Conservation (phyloP, 2,888 invertebrate genomes). For the Drosophila emarginata region DNA sequence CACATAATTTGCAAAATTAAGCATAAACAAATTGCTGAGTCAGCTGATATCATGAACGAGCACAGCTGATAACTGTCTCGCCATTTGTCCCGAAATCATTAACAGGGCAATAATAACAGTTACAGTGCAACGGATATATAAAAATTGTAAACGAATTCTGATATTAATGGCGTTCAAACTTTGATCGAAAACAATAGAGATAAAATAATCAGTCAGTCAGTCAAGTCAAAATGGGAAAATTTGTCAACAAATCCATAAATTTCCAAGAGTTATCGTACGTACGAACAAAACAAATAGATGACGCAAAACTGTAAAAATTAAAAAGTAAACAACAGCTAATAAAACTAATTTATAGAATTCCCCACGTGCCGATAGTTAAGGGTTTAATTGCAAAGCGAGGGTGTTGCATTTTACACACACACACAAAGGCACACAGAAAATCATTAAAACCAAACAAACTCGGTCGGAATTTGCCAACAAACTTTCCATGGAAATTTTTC, state of each 20-base stretch:
- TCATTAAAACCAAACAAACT: background rate
- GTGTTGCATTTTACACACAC: background rate
- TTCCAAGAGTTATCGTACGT: background rate
- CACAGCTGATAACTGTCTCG: slow-evolving; percentile 4
- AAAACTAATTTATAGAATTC: background rate
- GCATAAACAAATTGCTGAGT: background rate
- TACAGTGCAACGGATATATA: no score
- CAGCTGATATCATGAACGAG: slow-evolving; percentile 25
- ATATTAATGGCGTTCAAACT: background rate
- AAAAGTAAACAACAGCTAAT: slow-evolving; percentile 3
- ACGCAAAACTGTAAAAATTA: background rate
- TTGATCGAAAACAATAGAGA: slow-evolving; percentile 5
- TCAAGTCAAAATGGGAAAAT: slow-evolving; percentile 7
- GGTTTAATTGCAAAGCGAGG: background rate
- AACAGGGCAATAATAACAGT: background rate
- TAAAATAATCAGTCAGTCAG: slow-evolving; percentile 21
- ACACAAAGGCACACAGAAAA: background rate
- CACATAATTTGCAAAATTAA: slow-evolving; percentile 14
- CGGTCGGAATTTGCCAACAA: slow-evolving; percentile 17
- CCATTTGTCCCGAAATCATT: background rate
- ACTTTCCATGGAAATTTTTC: slow-evolving; percentile 45
- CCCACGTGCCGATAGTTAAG: background rate
- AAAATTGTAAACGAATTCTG: no score
- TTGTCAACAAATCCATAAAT: slow-evolving; percentile 61
- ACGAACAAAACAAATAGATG: background rate